Percentiles rank a stretch among this genome's conserved stretches.
These are phyloP conservation scores for Calypte anna DNA, from an alignment of 2,113 vertebrate species.

Conservation along the genomic window DNA sequence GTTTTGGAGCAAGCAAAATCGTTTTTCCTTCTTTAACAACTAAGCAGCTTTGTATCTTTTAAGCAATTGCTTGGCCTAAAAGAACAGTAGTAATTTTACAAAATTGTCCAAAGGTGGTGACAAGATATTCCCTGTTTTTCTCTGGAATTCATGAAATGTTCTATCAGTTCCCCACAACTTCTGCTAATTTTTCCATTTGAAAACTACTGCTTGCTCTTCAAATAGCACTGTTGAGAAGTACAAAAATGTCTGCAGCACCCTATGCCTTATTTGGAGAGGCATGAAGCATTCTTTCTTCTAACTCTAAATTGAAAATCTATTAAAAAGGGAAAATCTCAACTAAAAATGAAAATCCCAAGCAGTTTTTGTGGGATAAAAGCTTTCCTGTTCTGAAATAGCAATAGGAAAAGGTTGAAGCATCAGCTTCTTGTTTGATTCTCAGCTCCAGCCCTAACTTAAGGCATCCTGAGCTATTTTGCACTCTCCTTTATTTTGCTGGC, in stretches of 20 bases:
- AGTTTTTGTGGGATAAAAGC: background rate
- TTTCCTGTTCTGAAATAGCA: conserved; percentile 50
- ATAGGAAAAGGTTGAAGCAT: conserved; percentile 51
- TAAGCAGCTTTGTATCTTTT: background rate
- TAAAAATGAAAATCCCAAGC: background rate
- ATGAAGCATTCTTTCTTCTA: background rate
- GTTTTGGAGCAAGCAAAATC: background rate
- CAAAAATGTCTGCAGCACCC: background rate
- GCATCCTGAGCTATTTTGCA: background rate
- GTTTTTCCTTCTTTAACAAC: background rate
- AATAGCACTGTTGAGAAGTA: background rate
- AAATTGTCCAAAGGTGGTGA: background rate
- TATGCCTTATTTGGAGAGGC: background rate
- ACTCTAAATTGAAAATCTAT: background rate
- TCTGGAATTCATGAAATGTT: background rate
- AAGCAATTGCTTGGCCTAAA: background rate
- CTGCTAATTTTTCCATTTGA: background rate
- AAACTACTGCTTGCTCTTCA: background rate
- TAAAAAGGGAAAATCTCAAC: background rate
- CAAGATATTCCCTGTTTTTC: background rate
- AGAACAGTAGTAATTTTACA: background rate
- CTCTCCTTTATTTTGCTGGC: background rate
- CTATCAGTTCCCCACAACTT: background rate
- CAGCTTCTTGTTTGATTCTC: conserved; percentile 10
- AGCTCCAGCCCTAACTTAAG: background rate